These are phyloP conservation scores for Lagodon rhomboides DNA, from an alignment of 2,797 vertebrate genomes.

Conservation along the genomic window DNA sequence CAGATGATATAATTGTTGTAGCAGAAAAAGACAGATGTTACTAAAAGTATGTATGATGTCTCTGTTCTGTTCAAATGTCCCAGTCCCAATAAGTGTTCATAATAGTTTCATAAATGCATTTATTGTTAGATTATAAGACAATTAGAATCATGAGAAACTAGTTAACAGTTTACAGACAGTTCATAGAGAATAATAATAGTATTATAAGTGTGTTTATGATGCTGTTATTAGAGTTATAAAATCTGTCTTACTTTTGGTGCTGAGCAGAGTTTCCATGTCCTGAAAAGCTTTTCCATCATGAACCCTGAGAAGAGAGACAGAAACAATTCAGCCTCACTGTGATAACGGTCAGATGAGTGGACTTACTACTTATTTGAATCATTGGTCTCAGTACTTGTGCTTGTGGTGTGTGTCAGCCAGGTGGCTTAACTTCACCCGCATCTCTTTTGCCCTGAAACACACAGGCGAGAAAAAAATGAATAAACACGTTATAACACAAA, in stretches of 20 bases:
- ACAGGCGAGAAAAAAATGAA: slow-evolving; percentile 15
- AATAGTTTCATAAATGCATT: too few relatives aligned
- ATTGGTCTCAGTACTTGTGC: slow-evolving; percentile 62
- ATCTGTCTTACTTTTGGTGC: slow-evolving; percentile 73
- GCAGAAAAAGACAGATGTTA: too few relatives aligned
- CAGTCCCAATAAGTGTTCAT: too few relatives aligned
- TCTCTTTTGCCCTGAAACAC: slow-evolving; percentile 84
- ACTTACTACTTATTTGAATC: neutral
- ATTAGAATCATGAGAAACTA: too few relatives aligned
- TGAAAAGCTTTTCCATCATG: slow-evolving; percentile 70
- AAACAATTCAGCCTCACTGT: neutral
- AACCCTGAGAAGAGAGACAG: slow-evolving; percentile 57
- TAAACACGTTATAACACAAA: neutral
- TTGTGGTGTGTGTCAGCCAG: slow-evolving; percentile 79
- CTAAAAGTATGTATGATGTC: too few relatives aligned
- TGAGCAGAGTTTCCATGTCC: slow-evolving; percentile 81
- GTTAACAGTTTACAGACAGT: too few relatives aligned
- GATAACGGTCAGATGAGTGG: neutral
- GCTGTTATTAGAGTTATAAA: too few relatives aligned
- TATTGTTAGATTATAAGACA: too few relatives aligned
- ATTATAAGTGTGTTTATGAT: too few relatives aligned
- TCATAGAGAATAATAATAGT: too few relatives aligned
- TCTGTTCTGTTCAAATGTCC: too few relatives aligned
- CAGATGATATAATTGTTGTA: too few relatives aligned
- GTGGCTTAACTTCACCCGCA: slow-evolving; percentile 82